These are phyloP conservation scores for Anguilla megastoma DNA, from an alignment of 2,797 vertebrate species.

Conservation along the genomic window DNA sequence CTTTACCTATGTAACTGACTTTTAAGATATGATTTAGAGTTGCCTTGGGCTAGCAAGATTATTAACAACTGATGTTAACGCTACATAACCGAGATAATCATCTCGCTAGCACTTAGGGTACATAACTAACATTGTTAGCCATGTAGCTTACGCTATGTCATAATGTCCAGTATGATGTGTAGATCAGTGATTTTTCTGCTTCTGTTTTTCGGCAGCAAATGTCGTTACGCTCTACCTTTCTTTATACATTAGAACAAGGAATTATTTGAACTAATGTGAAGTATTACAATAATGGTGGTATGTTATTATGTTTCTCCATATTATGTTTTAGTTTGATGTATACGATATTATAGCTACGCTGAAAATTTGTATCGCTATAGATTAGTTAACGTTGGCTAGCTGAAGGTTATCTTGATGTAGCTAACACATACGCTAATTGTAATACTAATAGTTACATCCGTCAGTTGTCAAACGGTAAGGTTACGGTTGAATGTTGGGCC, in stretches of 20 bases:
- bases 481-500: background rate
- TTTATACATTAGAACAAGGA: too few relatives aligned
- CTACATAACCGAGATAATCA: background rate
- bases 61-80: background rate
- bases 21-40: background rate
- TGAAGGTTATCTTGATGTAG: background rate
- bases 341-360: background rate
- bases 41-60: background rate
- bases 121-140: too few relatives aligned
- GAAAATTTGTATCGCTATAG: background rate
- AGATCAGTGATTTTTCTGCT: too few relatives aligned
- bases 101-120: too few relatives aligned
- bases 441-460: too few relatives aligned
- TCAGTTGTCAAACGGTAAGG: background rate
- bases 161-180: too few relatives aligned
- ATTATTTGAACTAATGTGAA: too few relatives aligned
- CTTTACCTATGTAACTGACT: background rate
- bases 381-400: background rate
- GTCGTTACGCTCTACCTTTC: too few relatives aligned
- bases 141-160: too few relatives aligned
- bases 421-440: too few relatives aligned
- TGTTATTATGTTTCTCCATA: background rate
- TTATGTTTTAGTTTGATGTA: background rate
- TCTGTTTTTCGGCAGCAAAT: too few relatives aligned
- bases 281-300: background rate